Conservation (phyloP, 2,113 vertebrate genomes). For the Pomatorhinus ruficollis region DNA sequence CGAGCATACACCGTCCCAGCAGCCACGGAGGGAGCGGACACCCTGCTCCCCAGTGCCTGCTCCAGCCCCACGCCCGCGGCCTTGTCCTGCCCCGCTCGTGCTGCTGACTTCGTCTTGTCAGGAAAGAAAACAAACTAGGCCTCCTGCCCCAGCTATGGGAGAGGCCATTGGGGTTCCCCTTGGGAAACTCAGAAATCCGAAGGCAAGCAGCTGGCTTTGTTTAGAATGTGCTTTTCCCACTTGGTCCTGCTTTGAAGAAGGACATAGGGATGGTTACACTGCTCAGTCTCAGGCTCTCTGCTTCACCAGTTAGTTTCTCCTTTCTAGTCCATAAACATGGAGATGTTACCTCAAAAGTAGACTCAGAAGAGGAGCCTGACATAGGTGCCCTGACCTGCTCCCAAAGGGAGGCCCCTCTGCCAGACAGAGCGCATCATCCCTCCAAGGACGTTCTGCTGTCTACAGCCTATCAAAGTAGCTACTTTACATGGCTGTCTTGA, state of each 20-base stretch:
- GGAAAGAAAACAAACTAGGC: background rate
- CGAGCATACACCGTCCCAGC: background rate
- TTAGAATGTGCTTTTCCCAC: background rate
- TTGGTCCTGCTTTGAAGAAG: background rate
- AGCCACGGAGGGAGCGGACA: background rate
- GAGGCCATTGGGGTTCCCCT: background rate
- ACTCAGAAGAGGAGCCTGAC: background rate
- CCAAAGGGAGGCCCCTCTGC: background rate
- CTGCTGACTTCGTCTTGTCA: background rate
- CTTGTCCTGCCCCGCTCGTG: rapidly evolving
- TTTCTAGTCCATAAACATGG: background rate
- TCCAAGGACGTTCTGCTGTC: rapidly evolving
- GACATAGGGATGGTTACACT: background rate
- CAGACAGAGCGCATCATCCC: background rate
- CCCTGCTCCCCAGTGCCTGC: background rate
- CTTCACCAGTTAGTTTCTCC: background rate
- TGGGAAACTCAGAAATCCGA: background rate
- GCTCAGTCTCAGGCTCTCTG: background rate
- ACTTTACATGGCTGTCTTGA: background rate
- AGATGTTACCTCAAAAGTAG: background rate
- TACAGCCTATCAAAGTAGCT: background rate
- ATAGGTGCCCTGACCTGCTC: background rate
- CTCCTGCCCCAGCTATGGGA: background rate
- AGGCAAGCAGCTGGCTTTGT: background rate
- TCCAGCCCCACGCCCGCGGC: rapidly evolving